Percentiles rank a stretch among this genome's conserved stretches.
phyloP scores from a whole-genome alignment of 2,888 invertebrate genomes.

The Yponomeuta evonymella region DNA sequence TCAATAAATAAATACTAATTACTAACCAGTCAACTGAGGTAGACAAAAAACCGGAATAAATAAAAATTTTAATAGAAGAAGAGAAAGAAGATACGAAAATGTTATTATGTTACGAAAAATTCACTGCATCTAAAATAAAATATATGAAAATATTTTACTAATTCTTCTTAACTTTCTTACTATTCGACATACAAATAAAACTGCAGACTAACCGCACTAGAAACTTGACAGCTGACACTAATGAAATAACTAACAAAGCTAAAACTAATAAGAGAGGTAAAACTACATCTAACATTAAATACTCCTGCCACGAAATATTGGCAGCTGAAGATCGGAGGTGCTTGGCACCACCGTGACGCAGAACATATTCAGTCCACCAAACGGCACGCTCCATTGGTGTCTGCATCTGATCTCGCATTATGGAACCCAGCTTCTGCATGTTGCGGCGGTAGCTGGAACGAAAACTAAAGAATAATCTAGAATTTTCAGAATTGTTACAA shows the following conservation, averaged over 20 bases:
- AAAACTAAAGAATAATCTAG: neutral
- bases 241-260: neutral
- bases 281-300: slow-evolving; percentile 33
- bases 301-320: slow-evolving; percentile 35
- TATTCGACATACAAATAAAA: neutral
- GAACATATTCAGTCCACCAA: slow-evolving; percentile 43
- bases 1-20: too few species aligned
- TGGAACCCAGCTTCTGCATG: slow-evolving; percentile 18
- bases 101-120: too few species aligned
- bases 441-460: slow-evolving; percentile 4
- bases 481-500: neutral
- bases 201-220: neutral
- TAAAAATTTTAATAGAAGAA: too few species aligned
- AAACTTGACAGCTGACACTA: neutral
- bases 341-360: slow-evolving; percentile 36
- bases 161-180: neutral
- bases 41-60: too few species aligned
- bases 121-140: neutral
- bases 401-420: slow-evolving; percentile 34
- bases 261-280: slow-evolving; percentile 9
- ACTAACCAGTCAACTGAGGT: too few species aligned
- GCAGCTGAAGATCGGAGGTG: slow-evolving; percentile 37
- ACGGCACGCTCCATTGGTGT: slow-evolving; percentile 33
- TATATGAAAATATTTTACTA: neutral
- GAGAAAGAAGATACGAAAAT: too few species aligned